A percentile compares a stretch with the other conserved stretches of the same genome.
Conservation (phyloP, 2,797 vertebrate genomes). For the Enteromius radiatus region DNA sequence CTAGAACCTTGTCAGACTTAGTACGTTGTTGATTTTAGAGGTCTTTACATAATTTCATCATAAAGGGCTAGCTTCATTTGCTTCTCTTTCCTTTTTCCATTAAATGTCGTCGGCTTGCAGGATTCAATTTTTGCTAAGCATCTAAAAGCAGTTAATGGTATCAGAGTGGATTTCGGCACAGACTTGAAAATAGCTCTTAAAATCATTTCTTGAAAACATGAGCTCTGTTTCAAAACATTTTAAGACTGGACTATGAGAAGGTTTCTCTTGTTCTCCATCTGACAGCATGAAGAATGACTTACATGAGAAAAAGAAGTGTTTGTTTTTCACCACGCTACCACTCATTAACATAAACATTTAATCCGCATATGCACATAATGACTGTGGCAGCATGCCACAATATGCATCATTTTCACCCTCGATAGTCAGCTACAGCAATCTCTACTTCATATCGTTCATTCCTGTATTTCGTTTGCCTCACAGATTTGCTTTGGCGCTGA, state of each 20-base stretch:
- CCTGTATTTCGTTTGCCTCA: conserved; percentile 33
- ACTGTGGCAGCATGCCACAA: background rate
- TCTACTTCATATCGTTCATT: conserved; percentile 30
- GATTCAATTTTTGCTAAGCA: conserved; percentile 23
- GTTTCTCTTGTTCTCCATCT: background rate
- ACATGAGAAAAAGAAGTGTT: conserved; percentile 25
- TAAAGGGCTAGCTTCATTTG: conserved; percentile 25
- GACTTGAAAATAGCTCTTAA: conserved; percentile 21
- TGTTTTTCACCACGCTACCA: background rate
- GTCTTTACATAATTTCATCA: conserved; percentile 9
- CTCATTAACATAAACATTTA: conserved; percentile 47
- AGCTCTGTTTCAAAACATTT: conserved; percentile 24
- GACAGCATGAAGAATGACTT: background rate
- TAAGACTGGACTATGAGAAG: conserved; percentile 7
- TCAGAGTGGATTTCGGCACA: conserved; percentile 8
- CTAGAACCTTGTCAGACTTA: background rate
- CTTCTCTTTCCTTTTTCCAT: conserved; percentile 33
- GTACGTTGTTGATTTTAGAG: background rate
- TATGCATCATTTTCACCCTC: conserved; percentile 19
- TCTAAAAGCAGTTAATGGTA: conserved; percentile 25
- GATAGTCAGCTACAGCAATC: conserved; percentile 43
- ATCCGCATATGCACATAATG: conserved; percentile 10
- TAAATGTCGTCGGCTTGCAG: conserved; percentile 5
- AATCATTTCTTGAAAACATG: conserved; percentile 32
- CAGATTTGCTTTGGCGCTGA: conserved; percentile 39